A percentile compares a stretch with the other conserved stretches of the same genome.
phyloP scores from a whole-genome alignment of 2,797 vertebrate species.

The Acanthis flammea region DNA sequence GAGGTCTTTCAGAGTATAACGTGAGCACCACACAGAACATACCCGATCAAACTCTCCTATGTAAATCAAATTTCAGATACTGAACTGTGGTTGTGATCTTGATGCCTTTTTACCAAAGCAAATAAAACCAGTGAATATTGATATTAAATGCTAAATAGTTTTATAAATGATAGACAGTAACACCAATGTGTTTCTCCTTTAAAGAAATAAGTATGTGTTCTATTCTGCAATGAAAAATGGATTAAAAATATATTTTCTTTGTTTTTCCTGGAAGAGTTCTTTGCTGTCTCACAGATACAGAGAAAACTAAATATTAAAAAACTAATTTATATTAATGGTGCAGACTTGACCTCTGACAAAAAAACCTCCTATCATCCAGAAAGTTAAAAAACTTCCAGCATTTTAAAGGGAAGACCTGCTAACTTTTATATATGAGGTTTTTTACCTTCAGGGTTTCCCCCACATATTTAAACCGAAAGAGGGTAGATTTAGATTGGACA shows the following conservation, averaged over 20 bases:
- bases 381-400: background rate
- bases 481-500: background rate
- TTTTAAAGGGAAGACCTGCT: background rate
- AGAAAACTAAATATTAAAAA: background rate
- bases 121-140: constrained; percentile 33
- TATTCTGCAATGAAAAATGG: background rate
- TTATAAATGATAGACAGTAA: background rate
- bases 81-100: background rate
- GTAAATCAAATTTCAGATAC: constrained; percentile 55
- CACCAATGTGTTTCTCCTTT: background rate
- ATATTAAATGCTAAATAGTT: constrained; percentile 3
- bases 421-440: background rate
- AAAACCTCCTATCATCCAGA: background rate
- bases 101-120: constrained; percentile 28
- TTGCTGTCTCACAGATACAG: background rate
- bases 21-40: background rate
- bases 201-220: background rate
- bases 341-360: background rate
- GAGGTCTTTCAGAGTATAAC: constrained; percentile 50
- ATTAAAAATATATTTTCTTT: background rate
- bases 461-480: background rate
- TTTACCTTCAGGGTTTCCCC: background rate
- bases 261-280: background rate
- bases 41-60: constrained; percentile 21
- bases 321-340: background rate